These are phyloP conservation scores for Piscicola geometra DNA, from an alignment of 2,888 invertebrate genomes.

Conservation along the genomic window DNA sequence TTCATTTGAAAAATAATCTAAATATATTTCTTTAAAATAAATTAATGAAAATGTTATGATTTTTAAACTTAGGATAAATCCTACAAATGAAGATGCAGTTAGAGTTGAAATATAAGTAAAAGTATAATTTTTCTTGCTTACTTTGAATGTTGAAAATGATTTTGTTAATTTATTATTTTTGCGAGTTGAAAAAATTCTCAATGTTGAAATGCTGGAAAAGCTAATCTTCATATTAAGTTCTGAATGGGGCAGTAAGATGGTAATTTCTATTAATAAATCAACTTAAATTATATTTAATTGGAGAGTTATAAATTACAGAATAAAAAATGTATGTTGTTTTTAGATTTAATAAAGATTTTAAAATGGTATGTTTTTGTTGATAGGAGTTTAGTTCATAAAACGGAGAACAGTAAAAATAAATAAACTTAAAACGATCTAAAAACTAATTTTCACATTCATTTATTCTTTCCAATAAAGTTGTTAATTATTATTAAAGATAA, in stretches of 20 bases:
- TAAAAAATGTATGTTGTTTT: too few relatives aligned
- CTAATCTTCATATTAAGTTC: slow-evolving; percentile 3
- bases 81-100: neutral
- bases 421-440: too few relatives aligned
- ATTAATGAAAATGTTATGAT: too few relatives aligned
- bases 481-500: neutral
- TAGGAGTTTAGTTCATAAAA: too few relatives aligned
- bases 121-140: neutral
- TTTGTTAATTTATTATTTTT: neutral
- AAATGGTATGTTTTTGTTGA: too few relatives aligned
- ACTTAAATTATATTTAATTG: too few relatives aligned
- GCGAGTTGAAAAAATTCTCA: neutral
- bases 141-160: slow-evolving; percentile 14
- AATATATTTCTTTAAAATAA: too few relatives aligned
- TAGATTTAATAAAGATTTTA: too few relatives aligned
- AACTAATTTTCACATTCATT: neutral
- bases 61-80: neutral
- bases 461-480: neutral
- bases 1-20: too few relatives aligned
- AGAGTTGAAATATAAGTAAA: neutral
- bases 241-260: neutral
- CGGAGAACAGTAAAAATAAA: too few relatives aligned
- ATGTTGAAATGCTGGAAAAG: neutral
- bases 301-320: too few relatives aligned
- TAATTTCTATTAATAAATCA: neutral